Base-by-base conservation (phyloP, 2,888 invertebrate genomes). In the Celastrina argiolus region DNA sequence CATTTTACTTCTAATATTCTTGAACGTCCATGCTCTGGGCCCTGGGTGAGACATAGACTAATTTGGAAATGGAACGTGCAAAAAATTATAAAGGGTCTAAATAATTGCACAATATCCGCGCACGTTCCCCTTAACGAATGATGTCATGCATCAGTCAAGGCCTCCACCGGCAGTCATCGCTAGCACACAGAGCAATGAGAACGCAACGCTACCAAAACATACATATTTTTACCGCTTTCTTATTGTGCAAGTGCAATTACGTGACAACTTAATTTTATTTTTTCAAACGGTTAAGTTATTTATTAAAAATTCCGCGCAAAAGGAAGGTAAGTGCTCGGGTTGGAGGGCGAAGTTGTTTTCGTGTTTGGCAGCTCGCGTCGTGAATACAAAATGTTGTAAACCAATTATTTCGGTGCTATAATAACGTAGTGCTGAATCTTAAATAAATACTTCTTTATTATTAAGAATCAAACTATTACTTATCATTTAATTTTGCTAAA, bases 251-350 rank as follows among this genome's bases (percentile, higher is more conserved):
- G 84, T 87, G 85, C 76, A 83, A 81, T 73, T 81, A 82, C 83
- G 84, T 83, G 77, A 84, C 81, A 59, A 87, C 86, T 68, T 87
- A 86, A 77, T 69, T 66, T 72, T 74, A 66, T 70, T 73, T 72
- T 76, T 70, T 71, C 71, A 73, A 71, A 75, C 68, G 42, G 74
- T 78, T 78, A 73, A 74, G n/a, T 77, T 78, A 81, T 80, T 76
- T 74, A 74, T 3, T 74, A 76, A 89, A 81, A 80, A 90, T 90
- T 88, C 90, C 91, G 76, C 88, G 90, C 10, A 91, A 89, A 80
- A 84, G 88, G 84, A 91, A 91, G 90, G 90, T 91, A 75, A 88
- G 89, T 85, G 70, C 67, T 70, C 69, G 72, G 69, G 66, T 51
- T 58, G 65, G 65, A 63, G 22, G 18, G 22, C 22, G 16, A n/a